These are phyloP conservation scores for Margarornis squamiger DNA, from an alignment of 2,797 vertebrate genomes.

Conservation along the genomic window DNA sequence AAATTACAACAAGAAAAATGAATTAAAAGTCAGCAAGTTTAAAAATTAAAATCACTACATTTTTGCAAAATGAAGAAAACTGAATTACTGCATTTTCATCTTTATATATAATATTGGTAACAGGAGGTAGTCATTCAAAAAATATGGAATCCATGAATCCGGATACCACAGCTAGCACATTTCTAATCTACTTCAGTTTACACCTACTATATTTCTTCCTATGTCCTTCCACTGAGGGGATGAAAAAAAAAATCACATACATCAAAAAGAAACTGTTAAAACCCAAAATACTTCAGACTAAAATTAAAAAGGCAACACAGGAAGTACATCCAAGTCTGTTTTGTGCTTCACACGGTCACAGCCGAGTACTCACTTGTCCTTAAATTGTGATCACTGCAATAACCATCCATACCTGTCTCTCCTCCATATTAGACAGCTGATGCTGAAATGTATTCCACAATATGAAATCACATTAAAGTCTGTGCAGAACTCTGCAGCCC, in stretches of 20 bases:
- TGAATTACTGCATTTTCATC: neutral
- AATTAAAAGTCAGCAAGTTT: slow-evolving; percentile 43
- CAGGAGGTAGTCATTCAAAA: neutral
- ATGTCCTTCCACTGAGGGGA: neutral
- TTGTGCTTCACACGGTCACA: neutral
- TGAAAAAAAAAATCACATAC: neutral
- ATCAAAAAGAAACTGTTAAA: neutral
- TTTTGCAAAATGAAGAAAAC: neutral
- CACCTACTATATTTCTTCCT: neutral
- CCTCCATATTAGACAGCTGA: neutral
- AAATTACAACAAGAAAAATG: slow-evolving; percentile 31
- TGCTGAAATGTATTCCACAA: neutral
- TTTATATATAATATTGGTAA: neutral
- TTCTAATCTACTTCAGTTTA: neutral
- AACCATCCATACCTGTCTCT: neutral
- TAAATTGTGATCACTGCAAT: accelerated
- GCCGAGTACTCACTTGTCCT: neutral
- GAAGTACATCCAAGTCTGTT: neutral
- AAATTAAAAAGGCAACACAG: neutral
- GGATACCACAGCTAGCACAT: neutral
- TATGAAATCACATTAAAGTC: neutral
- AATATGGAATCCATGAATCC: neutral
- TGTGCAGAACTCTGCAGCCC: neutral
- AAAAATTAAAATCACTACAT: slow-evolving; percentile 26
- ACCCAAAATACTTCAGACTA: neutral